Base-by-base conservation (phyloP, 2,113 vertebrate genomes). In the Pangasianodon hypophthalmus region DNA sequence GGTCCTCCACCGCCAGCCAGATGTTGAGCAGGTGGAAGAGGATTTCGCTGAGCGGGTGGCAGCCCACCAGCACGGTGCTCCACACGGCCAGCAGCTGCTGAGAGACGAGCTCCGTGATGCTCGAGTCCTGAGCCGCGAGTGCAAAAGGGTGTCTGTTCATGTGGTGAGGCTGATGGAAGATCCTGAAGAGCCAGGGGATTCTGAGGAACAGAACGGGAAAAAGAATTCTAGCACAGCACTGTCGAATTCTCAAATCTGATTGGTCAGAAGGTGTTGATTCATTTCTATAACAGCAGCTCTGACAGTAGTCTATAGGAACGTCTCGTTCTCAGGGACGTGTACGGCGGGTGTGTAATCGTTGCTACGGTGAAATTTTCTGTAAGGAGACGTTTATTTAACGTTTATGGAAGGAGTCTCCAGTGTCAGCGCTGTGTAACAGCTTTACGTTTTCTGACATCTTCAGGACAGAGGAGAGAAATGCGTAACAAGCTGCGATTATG, bases 1-100 rank as follows among this genome's bases (percentile, higher is more conserved):
- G 96, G 89, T 96, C 96, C 92, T 97, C 96, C 89, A 96, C 95
- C 0, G 96, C 95, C 88, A 97, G 92, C 95, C 96, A 97, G 88
- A 92, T 95, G 95, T 96, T 96, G 90, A 96, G 26, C 56, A 97
- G 86, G 90, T 97, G 95, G 92, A 97, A 97, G 85, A 94, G 0
- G 69, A 90, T 67, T 81, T 96, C 95, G 21, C 96, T 96, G 67
- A 96, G 89, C 0, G 96, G 96, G 71, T 97, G 96, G 88, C 96
- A 96, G 90, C 93, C 93, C 79, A 96, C 92, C 84, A 94, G 13
- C 81, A 92, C 82, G 90, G 92, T 73, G 84, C 95, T 95, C 87
- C 79, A 21, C 88, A 95, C 88, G 6, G 96, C 96, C 91, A 96
- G 89, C 54, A 94, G 83, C 92, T 96, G 93, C 80, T 96, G 94